These are phyloP conservation scores for Sturmia bella DNA, from an alignment of 2,888 invertebrate species.

Conservation along the genomic window DNA sequence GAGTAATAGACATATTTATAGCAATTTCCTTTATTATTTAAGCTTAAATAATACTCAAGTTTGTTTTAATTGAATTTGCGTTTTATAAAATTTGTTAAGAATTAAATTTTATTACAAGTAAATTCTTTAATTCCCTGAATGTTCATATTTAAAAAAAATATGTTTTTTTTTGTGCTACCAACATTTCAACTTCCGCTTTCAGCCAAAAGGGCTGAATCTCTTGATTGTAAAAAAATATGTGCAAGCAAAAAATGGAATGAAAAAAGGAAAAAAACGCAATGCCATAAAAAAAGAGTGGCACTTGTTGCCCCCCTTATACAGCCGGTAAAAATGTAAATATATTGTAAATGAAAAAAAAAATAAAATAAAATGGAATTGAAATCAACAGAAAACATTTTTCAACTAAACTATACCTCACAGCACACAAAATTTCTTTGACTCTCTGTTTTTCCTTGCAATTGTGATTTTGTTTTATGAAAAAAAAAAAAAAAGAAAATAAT, in stretches of 20 bases:
- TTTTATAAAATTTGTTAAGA: neutral
- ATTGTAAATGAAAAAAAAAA: conserved; percentile 29
- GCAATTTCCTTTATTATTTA: too few species aligned
- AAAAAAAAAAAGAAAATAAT: conserved; percentile 19
- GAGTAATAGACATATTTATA: too few species aligned
- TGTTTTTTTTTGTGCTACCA: neutral
- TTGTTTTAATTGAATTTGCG: neutral
- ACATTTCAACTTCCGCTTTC: conserved; percentile 45
- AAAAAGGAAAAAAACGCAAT: neutral
- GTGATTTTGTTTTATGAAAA: conserved; percentile 10
- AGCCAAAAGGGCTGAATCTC: conserved; percentile 34
- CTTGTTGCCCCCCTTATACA: conserved; percentile 60
- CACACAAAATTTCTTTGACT: conserved; percentile 34
- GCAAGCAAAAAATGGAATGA: neutral
- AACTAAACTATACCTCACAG: conserved; percentile 34
- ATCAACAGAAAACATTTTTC: conserved; percentile 6
- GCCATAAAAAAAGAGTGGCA: conserved; percentile 30
- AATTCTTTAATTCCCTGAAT: neutral
- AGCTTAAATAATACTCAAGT: neutral
- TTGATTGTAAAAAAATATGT: conserved; percentile 10
- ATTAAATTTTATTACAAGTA: conserved; percentile 17
- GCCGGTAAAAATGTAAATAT: conserved; percentile 23
- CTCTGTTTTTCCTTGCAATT: conserved; percentile 1
- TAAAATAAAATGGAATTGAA: too few species aligned
- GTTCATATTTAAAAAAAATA: neutral